Base-by-base conservation (phyloP, 2,113 vertebrate species). In the Tragelaphus strepsiceros region DNA sequence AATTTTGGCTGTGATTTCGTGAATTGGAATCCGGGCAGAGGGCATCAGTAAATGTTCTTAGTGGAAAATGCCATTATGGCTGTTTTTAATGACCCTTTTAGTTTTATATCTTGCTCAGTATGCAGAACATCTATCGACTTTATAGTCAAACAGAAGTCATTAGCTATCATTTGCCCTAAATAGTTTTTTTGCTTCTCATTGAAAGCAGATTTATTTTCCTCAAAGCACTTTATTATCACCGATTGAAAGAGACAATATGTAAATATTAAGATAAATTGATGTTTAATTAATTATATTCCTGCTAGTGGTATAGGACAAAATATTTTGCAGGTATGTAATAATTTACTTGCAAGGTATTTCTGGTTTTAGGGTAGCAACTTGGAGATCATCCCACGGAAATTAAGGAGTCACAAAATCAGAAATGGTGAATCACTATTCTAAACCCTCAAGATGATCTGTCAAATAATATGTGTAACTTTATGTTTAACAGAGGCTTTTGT, bases 141-240 rank as follows among this genome's bases (percentile, higher is more conserved):
- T 92, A 83, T 90, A 91, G 17, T 83, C 61, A 95, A 22, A 92
- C 26, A 87, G 35, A 95, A 58, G 51, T 91, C 62, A 96, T 93
- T 81, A 90, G 49, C 19, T 90, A 26, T 95, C 28, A 93, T 96
- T 96, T 95, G 8, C n/a, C 54, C 51, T 93, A 96, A 93, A 59
- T 86, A 3, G 32, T 90, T 30, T 53, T 78, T 96, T 90, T 94
- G 12, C 58, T 96, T 91, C 86, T 95, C 26, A 81, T 88, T 92
- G 61, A 96, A 95, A 81, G 11, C 17, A 88, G n/a, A 81, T 92
- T 96, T 59, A 80, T 95, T 97, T 95, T 90, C 32, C 24, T 95
- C 43, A 85, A 71, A 85, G 32, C 17, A 84, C 43, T 96, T 95
- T 88, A 81, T 90, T 74, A 96, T 71, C 80, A 64, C 39, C 32